Conservation (phyloP, 1,140 invertebrate genomes). For the Drosophila cardini region DNA sequence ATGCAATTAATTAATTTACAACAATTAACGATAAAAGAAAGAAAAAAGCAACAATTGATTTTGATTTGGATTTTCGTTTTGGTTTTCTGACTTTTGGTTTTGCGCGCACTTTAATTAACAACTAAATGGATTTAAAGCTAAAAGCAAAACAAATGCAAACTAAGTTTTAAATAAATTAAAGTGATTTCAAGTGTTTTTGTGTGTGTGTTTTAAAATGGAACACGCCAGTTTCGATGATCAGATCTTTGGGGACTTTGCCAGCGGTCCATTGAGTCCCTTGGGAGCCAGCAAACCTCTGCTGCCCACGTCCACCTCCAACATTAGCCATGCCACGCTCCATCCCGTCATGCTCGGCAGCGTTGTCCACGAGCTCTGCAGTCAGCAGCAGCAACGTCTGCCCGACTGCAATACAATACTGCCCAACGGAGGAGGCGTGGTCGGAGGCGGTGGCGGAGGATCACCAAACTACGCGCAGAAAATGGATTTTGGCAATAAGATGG, state of each 20-base stretch:
- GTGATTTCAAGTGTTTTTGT: slow-evolving; percentile 10
- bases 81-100: slow-evolving; percentile 53
- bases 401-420: slow-evolving; percentile 82
- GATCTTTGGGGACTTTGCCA: slow-evolving; percentile 89
- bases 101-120: slow-evolving; percentile 59
- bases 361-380: slow-evolving; percentile 71
- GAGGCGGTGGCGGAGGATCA: slow-evolving; percentile 64
- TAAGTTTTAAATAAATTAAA: background rate
- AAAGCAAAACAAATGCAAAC: slow-evolving; percentile 22
- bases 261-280: slow-evolving; percentile 76
- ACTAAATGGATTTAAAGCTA: slow-evolving; percentile 56
- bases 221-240: slow-evolving; percentile 90
- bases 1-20: slow-evolving; percentile 80
- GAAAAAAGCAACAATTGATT: slow-evolving; percentile 52
- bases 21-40: slow-evolving; percentile 50
- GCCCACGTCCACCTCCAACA: slow-evolving; percentile 73
- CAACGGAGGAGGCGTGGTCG: slow-evolving; percentile 57
- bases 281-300: slow-evolving; percentile 81
- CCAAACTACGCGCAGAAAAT: slow-evolving; percentile 77
- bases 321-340: slow-evolving; percentile 61
- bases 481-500: slow-evolving; percentile 80
- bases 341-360: slow-evolving; percentile 88
- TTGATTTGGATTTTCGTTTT: slow-evolving; percentile 69
- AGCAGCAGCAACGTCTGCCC: slow-evolving; percentile 74
- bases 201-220: slow-evolving; percentile 86